Conservation (phyloP, 2,888 invertebrate genomes). For the Dendrolimus houi region DNA sequence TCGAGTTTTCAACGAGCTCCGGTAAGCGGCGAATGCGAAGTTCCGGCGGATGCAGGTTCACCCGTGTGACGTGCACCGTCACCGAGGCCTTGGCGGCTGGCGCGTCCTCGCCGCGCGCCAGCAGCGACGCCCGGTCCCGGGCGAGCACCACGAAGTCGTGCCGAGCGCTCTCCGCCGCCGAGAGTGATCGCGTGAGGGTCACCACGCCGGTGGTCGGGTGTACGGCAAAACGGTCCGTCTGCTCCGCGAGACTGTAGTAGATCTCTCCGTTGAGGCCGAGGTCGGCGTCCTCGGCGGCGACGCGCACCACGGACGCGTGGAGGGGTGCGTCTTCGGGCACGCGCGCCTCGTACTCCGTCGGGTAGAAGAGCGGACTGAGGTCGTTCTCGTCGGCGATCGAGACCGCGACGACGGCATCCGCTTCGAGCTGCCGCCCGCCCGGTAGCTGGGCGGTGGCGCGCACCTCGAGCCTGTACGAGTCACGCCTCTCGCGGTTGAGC, state of each 20-base stretch:
- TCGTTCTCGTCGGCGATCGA: conserved; percentile 91
- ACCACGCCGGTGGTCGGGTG: conserved; percentile 95
- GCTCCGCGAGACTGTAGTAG: conserved; percentile 92
- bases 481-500: conserved; percentile 94
- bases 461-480: conserved; percentile 87
- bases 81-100: conserved; percentile 86
- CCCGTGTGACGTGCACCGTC: conserved; percentile 85
- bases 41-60: conserved; percentile 91
- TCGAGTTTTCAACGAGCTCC: conserved; percentile 86
- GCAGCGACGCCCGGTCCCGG: conserved; percentile 86
- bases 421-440: conserved; percentile 78
- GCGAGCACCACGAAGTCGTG: conserved; percentile 89
- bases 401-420: conserved; percentile 83
- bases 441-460: conserved; percentile 76
- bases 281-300: conserved; percentile 96
- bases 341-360: conserved; percentile 89
- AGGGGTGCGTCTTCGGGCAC: conserved; percentile 92
- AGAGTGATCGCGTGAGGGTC: conserved; percentile 86
- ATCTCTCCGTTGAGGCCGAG: conserved; percentile 97
- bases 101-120: conserved; percentile 70
- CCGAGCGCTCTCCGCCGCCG: conserved; percentile 80
- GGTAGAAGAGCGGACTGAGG: conserved; percentile 94
- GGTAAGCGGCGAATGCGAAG: conserved; percentile 88
- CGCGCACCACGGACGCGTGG: conserved; percentile 86
- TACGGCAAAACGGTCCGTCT: conserved; percentile 91